These are phyloP conservation scores for Epirrhoe tristata DNA, from an alignment of 2,888 invertebrate species.

Conservation along the genomic window DNA sequence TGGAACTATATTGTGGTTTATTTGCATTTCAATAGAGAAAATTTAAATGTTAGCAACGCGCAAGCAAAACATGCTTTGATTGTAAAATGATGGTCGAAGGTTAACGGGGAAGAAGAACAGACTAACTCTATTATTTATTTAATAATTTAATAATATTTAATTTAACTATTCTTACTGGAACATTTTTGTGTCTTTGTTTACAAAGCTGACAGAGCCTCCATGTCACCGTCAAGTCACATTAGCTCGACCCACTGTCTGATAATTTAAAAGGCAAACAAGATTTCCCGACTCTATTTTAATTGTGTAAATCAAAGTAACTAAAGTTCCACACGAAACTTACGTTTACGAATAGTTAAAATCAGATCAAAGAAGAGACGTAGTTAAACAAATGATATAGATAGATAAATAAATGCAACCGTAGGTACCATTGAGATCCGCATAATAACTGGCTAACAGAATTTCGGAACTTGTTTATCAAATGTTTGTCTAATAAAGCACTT, in stretches of 20 bases:
- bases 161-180: conserved; percentile 56
- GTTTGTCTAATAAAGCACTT: conserved; percentile 18
- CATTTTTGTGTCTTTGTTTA: conserved; percentile 76
- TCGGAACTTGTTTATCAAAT: not conserved
- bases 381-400: not conserved
- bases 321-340: no score
- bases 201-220: conserved; percentile 78
- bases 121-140: no score
- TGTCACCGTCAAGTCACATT: conserved; percentile 80
- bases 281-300: conserved; percentile 60
- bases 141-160: no score
- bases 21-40: conserved; percentile 30
- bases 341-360: conserved; percentile 21
- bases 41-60: conserved; percentile 15
- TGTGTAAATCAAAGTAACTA: conserved; percentile 47
- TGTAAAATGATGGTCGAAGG: no score
- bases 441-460: not conserved
- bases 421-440: not conserved
- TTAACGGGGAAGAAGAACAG: not conserved
- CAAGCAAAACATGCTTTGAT: no score
- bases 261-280: conserved; percentile 78
- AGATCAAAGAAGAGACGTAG: not conserved
- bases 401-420: not conserved
- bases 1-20: conserved; percentile 46
- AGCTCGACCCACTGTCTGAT: conserved; percentile 78